A percentile compares a stretch with the other conserved stretches of the same genome.
Conservation (phyloP, 2,888 invertebrate genomes). For the Nysson spinosus region DNA sequence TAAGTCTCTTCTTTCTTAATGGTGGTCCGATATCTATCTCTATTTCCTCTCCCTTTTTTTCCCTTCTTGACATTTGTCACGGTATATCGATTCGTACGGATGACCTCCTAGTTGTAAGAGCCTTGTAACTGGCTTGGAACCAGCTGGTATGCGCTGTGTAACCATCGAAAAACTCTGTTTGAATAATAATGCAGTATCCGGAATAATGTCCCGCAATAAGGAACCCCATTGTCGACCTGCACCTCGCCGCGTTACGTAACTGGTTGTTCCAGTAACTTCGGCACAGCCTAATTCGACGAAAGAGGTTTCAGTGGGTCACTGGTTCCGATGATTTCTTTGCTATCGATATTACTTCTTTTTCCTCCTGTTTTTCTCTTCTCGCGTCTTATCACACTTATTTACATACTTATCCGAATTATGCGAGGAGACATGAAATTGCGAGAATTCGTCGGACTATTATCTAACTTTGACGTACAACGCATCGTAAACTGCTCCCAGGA, state of each 20-base stretch:
- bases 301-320: slow-evolving; percentile 33
- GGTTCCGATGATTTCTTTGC: slow-evolving; percentile 28
- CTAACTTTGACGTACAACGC: slow-evolving; percentile 4
- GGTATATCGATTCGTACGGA: slow-evolving; percentile 16
- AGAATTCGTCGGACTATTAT: no score
- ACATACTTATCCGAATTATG: neutral
- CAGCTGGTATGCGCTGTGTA: no score
- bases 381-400: neutral
- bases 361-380: neutral
- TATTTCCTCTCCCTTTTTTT: neutral
- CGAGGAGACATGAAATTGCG: no score
- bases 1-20: neutral
- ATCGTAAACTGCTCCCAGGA: slow-evolving; percentile 5
- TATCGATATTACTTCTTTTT: slow-evolving; percentile 25
- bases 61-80: slow-evolving; percentile 3
- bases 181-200: no score
- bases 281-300: slow-evolving; percentile 41
- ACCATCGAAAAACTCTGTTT: no score
- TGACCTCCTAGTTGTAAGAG: slow-evolving; percentile 3
- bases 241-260: slow-evolving; percentile 44
- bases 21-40: neutral
- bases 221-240: slow-evolving; percentile 33
- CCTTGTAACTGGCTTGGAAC: no score
- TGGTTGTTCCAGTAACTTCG: slow-evolving; percentile 46
- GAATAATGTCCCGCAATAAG: slow-evolving; percentile 32